These are phyloP conservation scores for Carabus problematicus DNA, from an alignment of 2,888 invertebrate species.

Conservation along the genomic window DNA sequence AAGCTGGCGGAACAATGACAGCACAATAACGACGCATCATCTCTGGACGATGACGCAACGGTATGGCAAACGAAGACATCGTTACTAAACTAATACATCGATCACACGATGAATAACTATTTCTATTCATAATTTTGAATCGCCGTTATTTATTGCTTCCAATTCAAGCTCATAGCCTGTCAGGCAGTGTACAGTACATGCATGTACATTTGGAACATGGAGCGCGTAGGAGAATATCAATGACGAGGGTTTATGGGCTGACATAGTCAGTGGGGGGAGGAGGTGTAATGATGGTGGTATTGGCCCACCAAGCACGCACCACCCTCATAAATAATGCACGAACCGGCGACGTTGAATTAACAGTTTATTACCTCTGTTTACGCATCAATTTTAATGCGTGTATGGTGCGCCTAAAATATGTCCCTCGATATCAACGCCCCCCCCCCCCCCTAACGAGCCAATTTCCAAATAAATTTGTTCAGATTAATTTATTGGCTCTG, in stretches of 20 bases:
- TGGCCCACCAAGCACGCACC: slow-evolving; percentile 32
- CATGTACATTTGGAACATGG: slow-evolving; percentile 10
- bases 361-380: slow-evolving; percentile 42
- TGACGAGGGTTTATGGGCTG: not conserved
- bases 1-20: no score
- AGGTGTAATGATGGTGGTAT: slow-evolving; percentile 6
- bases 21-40: no score
- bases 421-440: slow-evolving; percentile 21
- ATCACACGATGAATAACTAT: slow-evolving; percentile 31
- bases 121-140: slow-evolving; percentile 34
- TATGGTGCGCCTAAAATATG: slow-evolving; percentile 33
- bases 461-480: slow-evolving; percentile 36
- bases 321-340: slow-evolving; percentile 40
- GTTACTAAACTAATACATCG: no score
- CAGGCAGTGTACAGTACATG: no score
- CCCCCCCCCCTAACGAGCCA: slow-evolving; percentile 31
- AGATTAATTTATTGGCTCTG: slow-evolving; percentile 38
- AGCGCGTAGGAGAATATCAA: not conserved
- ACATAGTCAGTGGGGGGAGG: slow-evolving; percentile 8
- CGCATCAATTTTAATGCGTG: slow-evolving; percentile 40
- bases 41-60: no score
- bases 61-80: no score
- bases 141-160: slow-evolving; percentile 30
- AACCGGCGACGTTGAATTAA: slow-evolving; percentile 38
- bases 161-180: not conserved